phyloP scores from a whole-genome alignment of 64 coral and sea anemone species.

The Pocillopora damicornis region DNA sequence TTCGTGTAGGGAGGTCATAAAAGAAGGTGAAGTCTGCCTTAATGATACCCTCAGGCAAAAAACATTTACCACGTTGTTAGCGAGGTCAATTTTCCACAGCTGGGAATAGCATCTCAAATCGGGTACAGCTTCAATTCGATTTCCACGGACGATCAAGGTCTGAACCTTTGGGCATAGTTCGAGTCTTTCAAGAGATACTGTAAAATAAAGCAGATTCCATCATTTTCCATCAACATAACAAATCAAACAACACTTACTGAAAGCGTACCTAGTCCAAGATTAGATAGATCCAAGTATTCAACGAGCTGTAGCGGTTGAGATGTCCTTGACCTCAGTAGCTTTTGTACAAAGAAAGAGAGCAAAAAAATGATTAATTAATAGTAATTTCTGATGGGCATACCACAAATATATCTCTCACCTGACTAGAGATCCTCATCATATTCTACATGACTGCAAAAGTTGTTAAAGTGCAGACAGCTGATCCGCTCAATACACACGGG shows the following conservation, averaged over 20 bases:
- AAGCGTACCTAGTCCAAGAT: constrained; percentile 79
- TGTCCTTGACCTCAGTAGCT: constrained; percentile 81
- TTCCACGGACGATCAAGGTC: constrained; percentile 63
- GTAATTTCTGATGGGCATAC: background rate
- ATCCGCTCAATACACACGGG: too few species aligned
- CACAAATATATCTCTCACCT: constrained; percentile 49
- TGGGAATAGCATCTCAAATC: constrained; percentile 85
- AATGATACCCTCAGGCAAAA: background rate
- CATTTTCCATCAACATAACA: constrained; percentile 3
- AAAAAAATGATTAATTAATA: constrained; percentile 25
- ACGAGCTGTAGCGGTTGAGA: constrained; percentile 73
- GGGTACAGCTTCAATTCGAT: constrained; percentile 74
- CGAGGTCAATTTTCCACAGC: constrained; percentile 96
- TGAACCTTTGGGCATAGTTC: constrained; percentile 89
- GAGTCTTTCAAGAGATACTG: constrained; percentile 81
- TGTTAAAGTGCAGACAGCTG: background rate
- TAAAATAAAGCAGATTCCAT: constrained; percentile 21
- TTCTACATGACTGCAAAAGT: constrained; percentile 52
- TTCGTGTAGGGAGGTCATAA: background rate
- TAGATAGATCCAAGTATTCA: constrained; percentile 89
- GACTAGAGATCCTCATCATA: constrained; percentile 84
- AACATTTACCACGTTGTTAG: constrained; percentile 86
- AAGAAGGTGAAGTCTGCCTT: background rate
- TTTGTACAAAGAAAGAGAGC: constrained; percentile 14
- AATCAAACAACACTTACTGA: background rate